phyloP scores from a whole-genome alignment of 2,113 vertebrate genomes.

The Grantiella picta region DNA sequence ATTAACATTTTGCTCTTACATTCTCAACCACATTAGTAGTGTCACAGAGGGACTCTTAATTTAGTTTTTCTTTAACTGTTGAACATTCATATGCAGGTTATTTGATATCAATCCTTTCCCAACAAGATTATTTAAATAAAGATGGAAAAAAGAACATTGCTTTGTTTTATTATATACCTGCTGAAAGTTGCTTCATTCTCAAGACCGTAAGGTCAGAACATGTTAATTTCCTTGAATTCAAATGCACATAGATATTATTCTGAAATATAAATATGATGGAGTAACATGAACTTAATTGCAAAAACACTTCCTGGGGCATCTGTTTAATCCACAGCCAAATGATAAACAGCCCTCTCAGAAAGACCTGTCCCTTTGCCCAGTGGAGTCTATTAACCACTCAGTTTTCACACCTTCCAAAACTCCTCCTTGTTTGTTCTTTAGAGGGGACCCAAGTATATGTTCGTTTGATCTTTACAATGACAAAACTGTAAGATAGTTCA shows the following conservation, averaged over 20 bases:
- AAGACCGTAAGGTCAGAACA: slow-evolving; percentile 4
- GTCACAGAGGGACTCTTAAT: neutral
- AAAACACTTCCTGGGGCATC: slow-evolving; percentile 46
- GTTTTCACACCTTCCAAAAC: slow-evolving; percentile 1
- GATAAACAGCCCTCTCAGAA: slow-evolving; percentile 33
- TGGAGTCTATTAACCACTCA: neutral
- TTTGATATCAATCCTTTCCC: neutral
- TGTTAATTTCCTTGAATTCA: slow-evolving; percentile 36
- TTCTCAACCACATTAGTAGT: neutral
- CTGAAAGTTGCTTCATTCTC: neutral
- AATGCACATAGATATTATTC: neutral
- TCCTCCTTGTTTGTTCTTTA: neutral
- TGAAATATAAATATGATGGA: slow-evolving; percentile 31
- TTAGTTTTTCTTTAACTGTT: neutral
- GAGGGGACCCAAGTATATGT: neutral
- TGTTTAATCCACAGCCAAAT: slow-evolving; percentile 56
- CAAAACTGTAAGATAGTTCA: neutral
- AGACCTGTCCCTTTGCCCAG: neutral
- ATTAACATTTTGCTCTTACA: neutral
- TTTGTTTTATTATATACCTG: neutral
- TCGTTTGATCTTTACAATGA: neutral
- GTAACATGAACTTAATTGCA: slow-evolving; percentile 23
- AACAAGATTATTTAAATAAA: neutral
- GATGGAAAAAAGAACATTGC: neutral
- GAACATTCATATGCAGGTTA: neutral